phyloP scores from a whole-genome alignment of 2,888 invertebrate species.

The Dicyrtomina minuta region DNA sequence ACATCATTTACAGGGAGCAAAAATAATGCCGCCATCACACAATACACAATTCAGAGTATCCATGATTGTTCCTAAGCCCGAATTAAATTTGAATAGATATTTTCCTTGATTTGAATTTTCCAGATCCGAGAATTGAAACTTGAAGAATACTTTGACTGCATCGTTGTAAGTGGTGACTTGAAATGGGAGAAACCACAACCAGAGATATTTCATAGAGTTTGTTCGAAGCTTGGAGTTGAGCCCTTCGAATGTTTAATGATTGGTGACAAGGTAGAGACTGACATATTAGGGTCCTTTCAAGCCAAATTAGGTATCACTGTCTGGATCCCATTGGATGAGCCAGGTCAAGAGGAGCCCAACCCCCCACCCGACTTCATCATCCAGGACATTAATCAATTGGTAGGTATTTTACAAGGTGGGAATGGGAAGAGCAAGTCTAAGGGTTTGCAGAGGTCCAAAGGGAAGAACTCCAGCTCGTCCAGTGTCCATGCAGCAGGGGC shows the following conservation, averaged over 20 bases:
- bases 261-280: constrained; percentile 84
- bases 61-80: not conserved
- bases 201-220: constrained; percentile 72
- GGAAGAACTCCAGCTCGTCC: constrained; percentile 32
- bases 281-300: constrained; percentile 77
- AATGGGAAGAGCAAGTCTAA: constrained; percentile 49
- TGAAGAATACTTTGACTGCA: constrained; percentile 51
- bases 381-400: constrained; percentile 47
- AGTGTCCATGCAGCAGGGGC: constrained; percentile 19
- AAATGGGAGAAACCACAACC: constrained; percentile 77
- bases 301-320: constrained; percentile 76
- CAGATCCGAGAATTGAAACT: constrained; percentile 52
- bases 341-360: constrained; percentile 57
- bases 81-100: constrained; percentile 10
- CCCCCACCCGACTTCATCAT: constrained; percentile 55
- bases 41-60: constrained; percentile 1
- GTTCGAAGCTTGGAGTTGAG: constrained; percentile 71
- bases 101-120: constrained; percentile 36
- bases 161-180: constrained; percentile 53
- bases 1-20: constrained; percentile 20
- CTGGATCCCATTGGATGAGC: constrained; percentile 70
- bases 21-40: constrained; percentile 11
- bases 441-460: constrained; percentile 41
- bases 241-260: constrained; percentile 80
- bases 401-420: constrained; percentile 49